Evolutionary conservation across 2,888 invertebrate genomes (phyloP), one percentile per base, ranked within the genome.

Genomic region (Desoria tigrina): DNA sequence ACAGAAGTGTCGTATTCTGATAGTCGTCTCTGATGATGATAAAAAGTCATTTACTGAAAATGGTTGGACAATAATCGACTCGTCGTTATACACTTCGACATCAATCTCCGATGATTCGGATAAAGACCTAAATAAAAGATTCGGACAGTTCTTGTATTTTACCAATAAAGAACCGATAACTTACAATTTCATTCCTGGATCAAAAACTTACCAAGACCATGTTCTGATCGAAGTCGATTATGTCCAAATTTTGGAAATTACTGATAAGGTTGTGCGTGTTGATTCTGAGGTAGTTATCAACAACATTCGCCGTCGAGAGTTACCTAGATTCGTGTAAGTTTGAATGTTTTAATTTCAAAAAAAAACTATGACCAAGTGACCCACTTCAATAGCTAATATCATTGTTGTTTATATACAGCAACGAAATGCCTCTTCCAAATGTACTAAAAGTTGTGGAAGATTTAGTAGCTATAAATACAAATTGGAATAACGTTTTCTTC

Each of bases 241-340:
- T 0, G 81, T 82, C 63, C 86, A 90, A 76, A 85, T 94, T 63
- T 79, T 87, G 14, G 87, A 87, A 71, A 85, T 94, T 6, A 87
- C 88, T 2, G 86, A 86, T 78, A 83, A 84, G 76, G 58, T 77
- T 14, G 80, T 92, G 24, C 90, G 91, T 80, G 82, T 92, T 26
- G 90, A 93, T 76, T 84, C 84, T 4, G 87, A 86, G 61, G 79
- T 79, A 61, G 86, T 95, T 27, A 82, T 90, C 24, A 86, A 87
- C 65, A 90, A 91, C 79, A 86, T 89, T 82, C 87, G 87, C 55
- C 87, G 88, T 77, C 80, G 89, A 55, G 85, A 88, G 78, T 83
- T 86, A 69, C 84, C 86, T 37, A 84, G 91, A 74, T 91, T 91
- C 78, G 86, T 83, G 84, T 88, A 79, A 78, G 79, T 67, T 24